These are phyloP conservation scores for Clistopyga incitator DNA, from an alignment of 2,888 invertebrate genomes.

Conservation along the genomic window DNA sequence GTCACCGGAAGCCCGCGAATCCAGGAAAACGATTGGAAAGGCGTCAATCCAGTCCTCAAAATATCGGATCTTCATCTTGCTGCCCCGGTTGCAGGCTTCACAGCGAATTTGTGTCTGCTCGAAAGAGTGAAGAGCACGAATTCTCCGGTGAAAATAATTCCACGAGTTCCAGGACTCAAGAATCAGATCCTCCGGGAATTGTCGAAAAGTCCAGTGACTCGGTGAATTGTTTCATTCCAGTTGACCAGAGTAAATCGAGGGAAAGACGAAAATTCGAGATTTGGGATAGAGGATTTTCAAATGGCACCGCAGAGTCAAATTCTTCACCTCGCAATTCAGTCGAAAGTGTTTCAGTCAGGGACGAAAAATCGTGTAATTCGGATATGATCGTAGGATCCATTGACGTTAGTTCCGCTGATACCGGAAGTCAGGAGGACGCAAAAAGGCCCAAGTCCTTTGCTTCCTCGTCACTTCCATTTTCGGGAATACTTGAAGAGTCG, in stretches of 20 bases:
- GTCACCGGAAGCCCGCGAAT: not conserved
- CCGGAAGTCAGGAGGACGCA: not conserved
- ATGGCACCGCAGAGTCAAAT: not conserved
- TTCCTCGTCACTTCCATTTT: not conserved
- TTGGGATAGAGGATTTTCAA: not conserved
- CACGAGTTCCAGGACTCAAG: not conserved
- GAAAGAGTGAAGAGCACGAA: not conserved
- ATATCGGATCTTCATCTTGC: conserved; percentile 6
- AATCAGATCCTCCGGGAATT: not conserved
- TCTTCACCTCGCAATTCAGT: not conserved
- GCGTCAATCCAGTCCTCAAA: conserved; percentile 28
- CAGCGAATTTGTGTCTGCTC: not conserved
- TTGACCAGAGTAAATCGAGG: not conserved
- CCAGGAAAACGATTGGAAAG: conserved; percentile 3
- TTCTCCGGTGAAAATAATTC: not conserved
- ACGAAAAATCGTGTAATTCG: not conserved
- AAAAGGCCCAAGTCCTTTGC: no score
- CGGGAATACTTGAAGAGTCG: conserved; percentile 9
- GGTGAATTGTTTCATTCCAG: not conserved
- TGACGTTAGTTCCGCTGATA: not conserved
- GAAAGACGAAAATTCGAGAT: not conserved
- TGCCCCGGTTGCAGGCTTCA: not conserved
- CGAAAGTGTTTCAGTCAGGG: not conserved
- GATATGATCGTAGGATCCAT: not conserved
- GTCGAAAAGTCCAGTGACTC: not conserved